Evolutionary conservation across 2,797 vertebrate genomes (phyloP).

Genomic region (Gadopsis bispinosus): DNA sequence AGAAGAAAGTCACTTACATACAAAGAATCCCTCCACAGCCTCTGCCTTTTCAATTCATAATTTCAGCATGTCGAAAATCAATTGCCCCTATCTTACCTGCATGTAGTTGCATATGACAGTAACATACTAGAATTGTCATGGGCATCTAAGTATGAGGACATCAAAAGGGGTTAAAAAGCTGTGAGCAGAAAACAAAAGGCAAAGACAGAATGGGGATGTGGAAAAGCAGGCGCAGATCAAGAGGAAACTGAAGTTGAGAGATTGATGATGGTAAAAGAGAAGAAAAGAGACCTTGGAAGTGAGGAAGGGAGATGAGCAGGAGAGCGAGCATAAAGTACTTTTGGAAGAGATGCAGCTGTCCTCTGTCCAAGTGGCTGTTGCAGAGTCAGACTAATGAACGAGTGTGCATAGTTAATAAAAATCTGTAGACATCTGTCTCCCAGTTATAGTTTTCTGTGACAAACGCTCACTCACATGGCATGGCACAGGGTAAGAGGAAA

Average conservation of each 20-base stretch:
- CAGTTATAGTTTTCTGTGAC: constrained; percentile 19
- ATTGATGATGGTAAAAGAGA: constrained; percentile 26
- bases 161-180: constrained; percentile 27
- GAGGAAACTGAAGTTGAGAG: constrained; percentile 30
- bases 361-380: constrained; percentile 23
- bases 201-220: constrained; percentile 27
- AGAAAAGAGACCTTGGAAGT: not conserved
- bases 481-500: not conserved
- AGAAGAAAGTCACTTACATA: constrained; percentile 13
- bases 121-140: constrained; percentile 9
- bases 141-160: not conserved
- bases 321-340: not conserved
- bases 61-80: constrained; percentile 36
- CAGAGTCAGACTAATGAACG: constrained; percentile 34
- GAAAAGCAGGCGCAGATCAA: constrained; percentile 47
- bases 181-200: constrained; percentile 26
- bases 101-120: not conserved
- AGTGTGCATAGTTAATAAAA: constrained; percentile 35
- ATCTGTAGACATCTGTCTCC: constrained; percentile 26
- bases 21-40: not conserved
- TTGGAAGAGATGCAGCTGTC: constrained; percentile 25
- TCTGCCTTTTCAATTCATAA: constrained; percentile 25
- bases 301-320: not conserved
- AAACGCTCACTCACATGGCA: constrained; percentile 12
- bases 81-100: not conserved